Conservation (phyloP, 2,888 invertebrate species). For the Cheilosia impressa region DNA sequence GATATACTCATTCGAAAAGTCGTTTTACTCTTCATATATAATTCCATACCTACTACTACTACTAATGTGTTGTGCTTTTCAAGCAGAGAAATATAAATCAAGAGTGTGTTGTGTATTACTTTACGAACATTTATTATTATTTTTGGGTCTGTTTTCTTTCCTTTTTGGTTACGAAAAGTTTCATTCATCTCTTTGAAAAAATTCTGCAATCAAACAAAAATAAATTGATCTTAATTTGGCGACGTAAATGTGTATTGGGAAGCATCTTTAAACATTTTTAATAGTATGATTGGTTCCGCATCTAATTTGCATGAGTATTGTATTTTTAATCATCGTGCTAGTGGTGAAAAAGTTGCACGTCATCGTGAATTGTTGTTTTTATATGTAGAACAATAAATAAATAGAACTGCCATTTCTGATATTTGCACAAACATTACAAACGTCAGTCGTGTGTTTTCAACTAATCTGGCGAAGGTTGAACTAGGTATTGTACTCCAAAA, state of each 20-base stretch:
- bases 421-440: neutral
- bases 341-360: neutral
- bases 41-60: constrained; percentile 48
- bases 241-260: constrained; percentile 32
- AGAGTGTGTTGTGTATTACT: constrained; percentile 45
- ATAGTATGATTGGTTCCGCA: neutral
- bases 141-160: constrained; percentile 47
- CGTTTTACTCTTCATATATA: constrained; percentile 49
- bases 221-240: constrained; percentile 17
- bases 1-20: constrained; percentile 61
- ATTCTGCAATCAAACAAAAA: constrained; percentile 17
- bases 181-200: constrained; percentile 22
- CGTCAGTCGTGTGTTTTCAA: too few relatives aligned
- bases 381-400: neutral
- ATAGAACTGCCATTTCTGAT: neutral
- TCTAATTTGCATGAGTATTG: neutral
- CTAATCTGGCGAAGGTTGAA: too few relatives aligned
- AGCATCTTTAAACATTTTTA: constrained; percentile 29
- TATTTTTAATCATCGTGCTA: neutral
- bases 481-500: too few relatives aligned
- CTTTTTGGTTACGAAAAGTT: constrained; percentile 1
- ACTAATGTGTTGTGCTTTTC: constrained; percentile 61
- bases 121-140: constrained; percentile 8
- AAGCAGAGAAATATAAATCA: constrained; percentile 20
- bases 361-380: neutral